Evolutionary conservation across 2,797 vertebrate genomes (phyloP).

Genomic region (Kryptopterus vitreolus): DNA sequence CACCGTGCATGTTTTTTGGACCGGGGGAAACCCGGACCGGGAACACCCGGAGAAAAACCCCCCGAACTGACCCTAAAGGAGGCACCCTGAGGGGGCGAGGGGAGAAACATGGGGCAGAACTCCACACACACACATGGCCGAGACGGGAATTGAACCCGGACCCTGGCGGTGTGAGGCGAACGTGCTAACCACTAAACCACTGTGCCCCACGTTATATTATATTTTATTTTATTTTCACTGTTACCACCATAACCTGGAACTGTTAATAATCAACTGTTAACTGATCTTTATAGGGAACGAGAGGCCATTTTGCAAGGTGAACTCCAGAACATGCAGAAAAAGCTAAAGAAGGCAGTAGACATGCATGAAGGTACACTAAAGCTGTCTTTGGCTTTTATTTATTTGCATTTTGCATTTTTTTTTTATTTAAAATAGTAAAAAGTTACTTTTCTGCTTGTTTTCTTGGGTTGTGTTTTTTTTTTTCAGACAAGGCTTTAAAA

Average conservation of each 20-base stretch:
- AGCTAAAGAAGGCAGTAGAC: slow-evolving; percentile 59
- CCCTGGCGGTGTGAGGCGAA: too few species aligned
- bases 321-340: slow-evolving; percentile 61
- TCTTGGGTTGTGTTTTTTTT: neutral
- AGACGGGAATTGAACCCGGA: too few species aligned
- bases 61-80: too few species aligned
- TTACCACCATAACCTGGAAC: slow-evolving; percentile 53
- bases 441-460: neutral
- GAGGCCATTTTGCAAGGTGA: slow-evolving; percentile 59
- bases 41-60: too few species aligned
- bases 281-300: slow-evolving; percentile 58
- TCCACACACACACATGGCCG: too few species aligned
- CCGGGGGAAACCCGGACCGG: too few species aligned
- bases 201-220: too few species aligned
- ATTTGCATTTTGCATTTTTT: neutral
- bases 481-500: slow-evolving; percentile 67
- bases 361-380: slow-evolving; percentile 53
- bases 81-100: too few species aligned
- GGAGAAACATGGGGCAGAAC: too few species aligned
- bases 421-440: too few species aligned
- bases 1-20: too few species aligned
- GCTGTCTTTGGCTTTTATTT: neutral
- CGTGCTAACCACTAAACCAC: too few species aligned
- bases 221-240: neutral
- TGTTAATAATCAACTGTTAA: slow-evolving; percentile 61